These are phyloP conservation scores for Halyomorpha halys DNA, from an alignment of 1,140 invertebrate genomes.

Conservation along the genomic window DNA sequence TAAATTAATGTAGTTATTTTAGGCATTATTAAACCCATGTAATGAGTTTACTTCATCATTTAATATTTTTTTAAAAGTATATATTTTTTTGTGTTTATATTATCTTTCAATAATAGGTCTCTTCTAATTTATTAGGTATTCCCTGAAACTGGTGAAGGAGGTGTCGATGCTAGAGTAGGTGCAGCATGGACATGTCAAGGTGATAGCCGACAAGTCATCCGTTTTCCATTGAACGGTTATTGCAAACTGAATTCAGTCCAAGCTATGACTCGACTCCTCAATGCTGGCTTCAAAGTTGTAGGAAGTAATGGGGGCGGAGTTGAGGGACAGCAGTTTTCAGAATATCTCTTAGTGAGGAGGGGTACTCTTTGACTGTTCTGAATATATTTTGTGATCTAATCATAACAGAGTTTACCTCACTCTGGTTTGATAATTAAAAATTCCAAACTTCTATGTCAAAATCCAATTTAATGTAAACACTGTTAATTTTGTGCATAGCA, in stretches of 20 bases:
- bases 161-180: constrained; percentile 68
- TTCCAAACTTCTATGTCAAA: no score
- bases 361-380: not conserved
- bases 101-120: not conserved
- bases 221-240: constrained; percentile 85
- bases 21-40: no score
- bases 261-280: constrained; percentile 77
- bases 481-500: no score
- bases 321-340: constrained; percentile 84
- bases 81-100: not conserved
- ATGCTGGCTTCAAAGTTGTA: constrained; percentile 66
- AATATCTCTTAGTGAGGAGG: constrained; percentile 72
- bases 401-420: no score
- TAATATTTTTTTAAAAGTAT: not conserved
- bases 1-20: no score
- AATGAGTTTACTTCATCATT: not conserved
- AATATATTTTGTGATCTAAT: not conserved
- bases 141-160: constrained; percentile 74
- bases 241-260: constrained; percentile 86
- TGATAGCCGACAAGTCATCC: constrained; percentile 72
- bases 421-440: no score
- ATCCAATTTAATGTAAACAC: no score
- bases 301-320: constrained; percentile 81
- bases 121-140: constrained; percentile 44
- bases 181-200: constrained; percentile 71